These are phyloP conservation scores for Tragelaphus strepsiceros DNA, from an alignment of 2,113 vertebrate species.

Conservation along the genomic window DNA sequence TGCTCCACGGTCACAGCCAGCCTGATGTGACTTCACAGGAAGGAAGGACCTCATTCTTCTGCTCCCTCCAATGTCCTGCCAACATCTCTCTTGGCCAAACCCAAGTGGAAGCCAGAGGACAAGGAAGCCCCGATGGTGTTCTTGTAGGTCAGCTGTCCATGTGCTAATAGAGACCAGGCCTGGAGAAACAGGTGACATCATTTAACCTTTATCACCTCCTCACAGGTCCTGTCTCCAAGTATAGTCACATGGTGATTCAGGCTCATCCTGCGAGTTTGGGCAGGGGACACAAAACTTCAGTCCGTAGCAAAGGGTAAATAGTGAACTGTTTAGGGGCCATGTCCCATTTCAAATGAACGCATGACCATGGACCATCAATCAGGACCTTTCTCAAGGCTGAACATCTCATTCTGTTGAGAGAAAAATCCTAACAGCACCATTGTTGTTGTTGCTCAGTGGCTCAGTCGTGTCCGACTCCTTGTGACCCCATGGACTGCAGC, in stretches of 20 bases:
- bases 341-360: neutral
- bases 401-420: neutral
- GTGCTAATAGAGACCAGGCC: neutral
- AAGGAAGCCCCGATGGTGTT: neutral
- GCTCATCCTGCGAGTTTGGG: neutral
- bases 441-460: neutral
- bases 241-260: neutral
- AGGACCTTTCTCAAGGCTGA: neutral
- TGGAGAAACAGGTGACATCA: neutral
- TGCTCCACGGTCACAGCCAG: neutral
- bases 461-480: accelerated
- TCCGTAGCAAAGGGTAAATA: neutral
- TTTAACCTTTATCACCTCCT: neutral
- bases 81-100: neutral
- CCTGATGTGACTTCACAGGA: neutral
- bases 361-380: neutral
- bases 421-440: neutral
- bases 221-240: neutral
- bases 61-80: neutral
- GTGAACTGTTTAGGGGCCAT: neutral
- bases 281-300: neutral
- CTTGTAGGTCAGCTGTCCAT: neutral
- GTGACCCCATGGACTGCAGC: neutral
- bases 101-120: neutral
- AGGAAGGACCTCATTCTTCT: neutral